Evolutionary conservation across 2,113 vertebrate species (phyloP).

Genomic region (Oryzias celebensis): DNA sequence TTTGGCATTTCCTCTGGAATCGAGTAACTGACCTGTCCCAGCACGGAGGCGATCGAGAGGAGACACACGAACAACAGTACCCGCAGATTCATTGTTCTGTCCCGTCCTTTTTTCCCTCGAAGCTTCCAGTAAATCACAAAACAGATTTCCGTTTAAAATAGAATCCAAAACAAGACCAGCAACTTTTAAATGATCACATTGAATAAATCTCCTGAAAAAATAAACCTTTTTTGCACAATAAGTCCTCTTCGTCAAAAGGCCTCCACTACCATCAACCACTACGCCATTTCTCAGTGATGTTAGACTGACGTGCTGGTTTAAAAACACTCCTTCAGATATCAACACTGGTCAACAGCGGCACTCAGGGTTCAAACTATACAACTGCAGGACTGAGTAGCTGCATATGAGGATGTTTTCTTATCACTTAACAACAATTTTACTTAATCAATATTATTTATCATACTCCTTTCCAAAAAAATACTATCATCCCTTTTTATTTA

Average conservation of each 20-base stretch:
- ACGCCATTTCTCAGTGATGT: neutral
- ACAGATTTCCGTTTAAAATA: neutral
- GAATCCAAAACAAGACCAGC: slow-evolving; percentile 19
- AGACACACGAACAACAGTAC: slow-evolving; percentile 18
- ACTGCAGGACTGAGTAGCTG: too few species aligned
- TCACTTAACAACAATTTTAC: too few species aligned
- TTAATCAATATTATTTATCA: too few species aligned
- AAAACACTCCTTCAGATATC: neutral
- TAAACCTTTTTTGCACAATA: too few species aligned
- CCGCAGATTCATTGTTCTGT: slow-evolving; percentile 43
- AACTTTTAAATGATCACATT: too few species aligned
- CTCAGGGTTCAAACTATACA: slow-evolving; percentile 64
- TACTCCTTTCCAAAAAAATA: too few species aligned
- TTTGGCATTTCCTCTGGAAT: slow-evolving; percentile 40
- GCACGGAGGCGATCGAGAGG: slow-evolving; percentile 16
- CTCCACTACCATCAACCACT: too few species aligned
- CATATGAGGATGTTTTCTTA: too few species aligned
- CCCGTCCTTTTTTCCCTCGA: neutral
- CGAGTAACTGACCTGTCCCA: slow-evolving; percentile 51
- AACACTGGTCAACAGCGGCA: slow-evolving; percentile 51
- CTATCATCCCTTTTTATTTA: too few species aligned
- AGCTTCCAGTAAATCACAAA: neutral
- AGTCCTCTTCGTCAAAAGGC: too few species aligned
- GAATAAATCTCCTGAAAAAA: too few species aligned
- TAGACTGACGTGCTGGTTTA: slow-evolving; percentile 8